These are phyloP conservation scores for Drosophila ercepeae DNA, from an alignment of 1,140 invertebrate species.

Conservation along the genomic window DNA sequence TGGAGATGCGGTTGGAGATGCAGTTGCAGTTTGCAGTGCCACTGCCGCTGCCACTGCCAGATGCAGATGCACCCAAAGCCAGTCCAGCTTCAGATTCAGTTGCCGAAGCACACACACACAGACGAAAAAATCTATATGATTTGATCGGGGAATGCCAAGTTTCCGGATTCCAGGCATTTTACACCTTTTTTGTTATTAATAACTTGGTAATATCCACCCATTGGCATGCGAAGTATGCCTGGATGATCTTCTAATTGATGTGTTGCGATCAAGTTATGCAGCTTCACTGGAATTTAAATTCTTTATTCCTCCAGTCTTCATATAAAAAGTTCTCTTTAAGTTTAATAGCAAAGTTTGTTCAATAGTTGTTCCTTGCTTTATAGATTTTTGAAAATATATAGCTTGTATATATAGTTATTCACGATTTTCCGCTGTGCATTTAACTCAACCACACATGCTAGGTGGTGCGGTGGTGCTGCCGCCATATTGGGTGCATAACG, in stretches of 20 bases:
- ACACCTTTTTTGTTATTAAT: not conserved
- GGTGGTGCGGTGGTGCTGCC: constrained; percentile 35
- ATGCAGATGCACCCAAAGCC: constrained; percentile 58
- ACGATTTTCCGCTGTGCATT: not conserved
- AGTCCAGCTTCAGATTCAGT: constrained; percentile 28
- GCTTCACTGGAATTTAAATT: not conserved
- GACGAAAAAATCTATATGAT: not conserved
- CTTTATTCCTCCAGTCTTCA: no score
- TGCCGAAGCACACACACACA: constrained; percentile 1
- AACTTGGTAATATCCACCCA: not conserved
- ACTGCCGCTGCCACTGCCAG: constrained; percentile 21
- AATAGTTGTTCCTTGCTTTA: not conserved
- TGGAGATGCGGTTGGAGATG: constrained; percentile 56
- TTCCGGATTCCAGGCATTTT: not conserved
- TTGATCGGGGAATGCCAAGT: not conserved
- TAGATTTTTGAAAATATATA: not conserved
- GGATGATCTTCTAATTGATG: not conserved
- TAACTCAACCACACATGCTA: constrained; percentile 53
- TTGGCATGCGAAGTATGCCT: not conserved
- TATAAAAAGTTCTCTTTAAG: not conserved
- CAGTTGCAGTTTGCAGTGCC: constrained; percentile 16
- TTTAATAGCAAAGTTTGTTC: no score
- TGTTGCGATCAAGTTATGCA: not conserved
- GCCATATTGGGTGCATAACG: constrained; percentile 82
- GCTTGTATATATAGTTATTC: not conserved